phyloP scores from a whole-genome alignment of 2,113 vertebrate genomes.

The Pituophis catenifer region DNA sequence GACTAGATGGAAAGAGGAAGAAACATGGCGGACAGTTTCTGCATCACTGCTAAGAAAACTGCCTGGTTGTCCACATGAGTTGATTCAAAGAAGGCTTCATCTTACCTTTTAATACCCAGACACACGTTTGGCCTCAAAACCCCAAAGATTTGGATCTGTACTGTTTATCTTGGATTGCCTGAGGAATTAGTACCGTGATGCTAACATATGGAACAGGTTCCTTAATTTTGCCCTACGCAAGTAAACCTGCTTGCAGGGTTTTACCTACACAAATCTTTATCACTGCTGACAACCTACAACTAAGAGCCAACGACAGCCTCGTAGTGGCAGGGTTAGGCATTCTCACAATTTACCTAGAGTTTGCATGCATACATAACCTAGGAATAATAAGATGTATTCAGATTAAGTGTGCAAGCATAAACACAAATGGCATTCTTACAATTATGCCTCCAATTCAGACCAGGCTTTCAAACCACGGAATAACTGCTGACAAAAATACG shows the following conservation, averaged over 20 bases:
- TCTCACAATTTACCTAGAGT: not conserved
- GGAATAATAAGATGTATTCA: not conserved
- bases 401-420: not conserved
- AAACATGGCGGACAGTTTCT: not conserved
- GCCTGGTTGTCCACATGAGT: not conserved
- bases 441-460: not conserved
- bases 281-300: not conserved
- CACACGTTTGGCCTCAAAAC: not conserved
- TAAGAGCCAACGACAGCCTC: not conserved
- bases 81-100: not conserved
- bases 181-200: not conserved
- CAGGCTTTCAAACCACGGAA: not conserved
- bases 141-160: not conserved
- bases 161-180: not conserved
- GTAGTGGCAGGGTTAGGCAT: not conserved
- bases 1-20: not conserved
- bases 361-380: not conserved
- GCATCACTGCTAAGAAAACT: not conserved
- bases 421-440: not conserved
- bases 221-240: not conserved
- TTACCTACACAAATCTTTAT: not conserved
- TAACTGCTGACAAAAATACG: not conserved
- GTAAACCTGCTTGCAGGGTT: not conserved
- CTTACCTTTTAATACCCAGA: not conserved
- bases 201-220: not conserved